Conservation (phyloP, 2,888 invertebrate species). For the Thera obeliscata region DNA sequence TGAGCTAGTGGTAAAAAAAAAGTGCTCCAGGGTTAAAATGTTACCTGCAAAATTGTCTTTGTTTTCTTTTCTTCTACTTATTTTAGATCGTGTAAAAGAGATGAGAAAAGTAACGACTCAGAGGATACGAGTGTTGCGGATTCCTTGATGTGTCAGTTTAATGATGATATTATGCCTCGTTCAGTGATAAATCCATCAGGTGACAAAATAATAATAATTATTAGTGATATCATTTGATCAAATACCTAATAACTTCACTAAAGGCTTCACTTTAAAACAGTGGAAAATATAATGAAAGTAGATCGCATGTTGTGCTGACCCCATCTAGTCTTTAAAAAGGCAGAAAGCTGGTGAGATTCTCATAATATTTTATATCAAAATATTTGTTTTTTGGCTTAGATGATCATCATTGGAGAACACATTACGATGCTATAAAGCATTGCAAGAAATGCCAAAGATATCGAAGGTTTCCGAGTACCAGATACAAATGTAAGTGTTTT, state of each 20-base stretch:
- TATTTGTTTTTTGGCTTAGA: not conserved
- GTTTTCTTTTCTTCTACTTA: not conserved
- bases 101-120: constrained; percentile 17
- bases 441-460: constrained; percentile 51
- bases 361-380: not conserved
- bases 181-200: constrained; percentile 18
- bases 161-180: constrained; percentile 18
- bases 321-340: too few species aligned
- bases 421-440: constrained; percentile 30
- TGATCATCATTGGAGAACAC: constrained; percentile 41
- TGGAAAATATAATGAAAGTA: too few species aligned
- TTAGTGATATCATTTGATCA: too few species aligned
- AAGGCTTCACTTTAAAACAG: too few species aligned
- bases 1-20: too few species aligned
- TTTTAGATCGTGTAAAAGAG: constrained; percentile 31
- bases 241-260: too few species aligned
- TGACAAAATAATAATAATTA: not conserved
- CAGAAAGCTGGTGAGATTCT: too few species aligned
- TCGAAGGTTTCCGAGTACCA: constrained; percentile 50
- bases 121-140: constrained; percentile 27
- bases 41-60: not conserved
- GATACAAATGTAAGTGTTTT: constrained; percentile 50
- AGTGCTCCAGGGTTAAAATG: not conserved
- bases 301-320: too few species aligned
- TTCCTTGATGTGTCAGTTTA: constrained; percentile 17